Percentiles rank a stretch among this genome's conserved stretches.
These are phyloP conservation scores for Umimayanthus chanpuru DNA, from an alignment of 92 coral and sea anemone genomes.

Conservation along the genomic window DNA sequence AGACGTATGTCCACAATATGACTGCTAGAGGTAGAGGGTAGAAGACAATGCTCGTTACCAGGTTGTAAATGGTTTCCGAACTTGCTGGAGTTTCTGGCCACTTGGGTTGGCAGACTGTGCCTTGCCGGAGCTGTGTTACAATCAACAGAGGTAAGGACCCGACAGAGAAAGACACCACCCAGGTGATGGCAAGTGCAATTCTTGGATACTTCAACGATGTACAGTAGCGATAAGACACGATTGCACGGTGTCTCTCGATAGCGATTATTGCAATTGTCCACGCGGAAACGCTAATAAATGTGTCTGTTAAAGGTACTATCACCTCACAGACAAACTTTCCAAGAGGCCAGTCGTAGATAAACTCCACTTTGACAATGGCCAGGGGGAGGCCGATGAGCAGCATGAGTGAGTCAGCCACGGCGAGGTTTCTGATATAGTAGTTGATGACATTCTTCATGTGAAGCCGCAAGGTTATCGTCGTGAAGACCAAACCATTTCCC, in stretches of 20 bases:
- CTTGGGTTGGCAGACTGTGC: background rate
- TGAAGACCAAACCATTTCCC: no score
- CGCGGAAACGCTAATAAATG: background rate
- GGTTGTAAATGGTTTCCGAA: background rate
- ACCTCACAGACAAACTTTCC: background rate
- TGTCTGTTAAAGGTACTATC: background rate
- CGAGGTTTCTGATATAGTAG: no score
- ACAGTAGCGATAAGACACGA: background rate
- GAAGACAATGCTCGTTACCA: background rate
- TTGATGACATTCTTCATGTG: no score
- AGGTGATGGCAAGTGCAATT: background rate
- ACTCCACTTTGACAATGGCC: no score
- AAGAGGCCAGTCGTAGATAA: no score
- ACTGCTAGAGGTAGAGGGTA: background rate
- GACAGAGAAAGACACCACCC: background rate
- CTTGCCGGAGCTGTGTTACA: background rate
- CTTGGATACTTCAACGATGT: background rate
- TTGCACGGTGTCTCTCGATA: background rate
- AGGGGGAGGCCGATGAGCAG: background rate
- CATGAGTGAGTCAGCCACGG: background rate
- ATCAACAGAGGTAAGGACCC: background rate
- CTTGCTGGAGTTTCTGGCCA: background rate
- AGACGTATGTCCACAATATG: slow-evolving; percentile 10
- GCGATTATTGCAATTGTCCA: background rate
- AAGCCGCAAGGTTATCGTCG: no score